These are phyloP conservation scores for Acleris sparsana DNA, from an alignment of 2,888 invertebrate genomes.

Conservation along the genomic window DNA sequence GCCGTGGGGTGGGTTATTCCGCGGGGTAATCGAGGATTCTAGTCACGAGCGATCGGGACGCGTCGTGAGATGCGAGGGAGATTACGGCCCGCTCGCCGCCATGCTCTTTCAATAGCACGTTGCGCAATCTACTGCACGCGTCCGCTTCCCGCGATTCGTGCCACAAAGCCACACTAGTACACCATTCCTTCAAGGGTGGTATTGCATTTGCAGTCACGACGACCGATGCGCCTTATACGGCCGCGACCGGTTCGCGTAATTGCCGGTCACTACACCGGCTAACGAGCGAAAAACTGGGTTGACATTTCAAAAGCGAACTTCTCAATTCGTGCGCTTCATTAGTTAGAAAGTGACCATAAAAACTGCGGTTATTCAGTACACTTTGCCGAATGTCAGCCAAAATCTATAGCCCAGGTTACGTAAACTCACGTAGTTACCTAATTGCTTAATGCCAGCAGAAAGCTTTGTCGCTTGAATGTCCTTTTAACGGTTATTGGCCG, in stretches of 20 bases:
- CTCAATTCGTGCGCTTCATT: constrained; percentile 41
- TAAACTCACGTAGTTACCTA: constrained; percentile 43
- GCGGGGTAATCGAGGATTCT: constrained; percentile 55
- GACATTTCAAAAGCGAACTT: constrained; percentile 54
- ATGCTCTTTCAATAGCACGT: constrained; percentile 70
- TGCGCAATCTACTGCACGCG: constrained; percentile 76
- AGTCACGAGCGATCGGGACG: constrained; percentile 65
- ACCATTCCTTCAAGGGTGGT: constrained; percentile 64
- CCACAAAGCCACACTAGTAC: constrained; percentile 51
- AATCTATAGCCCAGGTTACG: constrained; percentile 26
- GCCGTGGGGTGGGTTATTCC: constrained; percentile 41
- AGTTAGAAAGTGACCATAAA: constrained; percentile 42
- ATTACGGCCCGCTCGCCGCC: constrained; percentile 54
- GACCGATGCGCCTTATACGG: constrained; percentile 49
- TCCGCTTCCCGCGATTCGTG: constrained; percentile 54
- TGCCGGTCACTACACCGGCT: constrained; percentile 40
- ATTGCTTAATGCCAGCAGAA: constrained; percentile 66
- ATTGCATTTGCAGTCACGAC: constrained; percentile 66
- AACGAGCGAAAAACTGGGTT: constrained; percentile 50
- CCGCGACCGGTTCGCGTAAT: constrained; percentile 44
- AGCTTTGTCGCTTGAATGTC: constrained; percentile 69
- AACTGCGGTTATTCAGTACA: constrained; percentile 50
- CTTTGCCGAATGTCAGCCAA: constrained; percentile 40
- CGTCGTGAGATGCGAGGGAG: constrained; percentile 69
- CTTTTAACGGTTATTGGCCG: constrained; percentile 75